Base-by-base conservation (phyloP, 2,888 invertebrate genomes). In the Holacanthella duospinosa region DNA sequence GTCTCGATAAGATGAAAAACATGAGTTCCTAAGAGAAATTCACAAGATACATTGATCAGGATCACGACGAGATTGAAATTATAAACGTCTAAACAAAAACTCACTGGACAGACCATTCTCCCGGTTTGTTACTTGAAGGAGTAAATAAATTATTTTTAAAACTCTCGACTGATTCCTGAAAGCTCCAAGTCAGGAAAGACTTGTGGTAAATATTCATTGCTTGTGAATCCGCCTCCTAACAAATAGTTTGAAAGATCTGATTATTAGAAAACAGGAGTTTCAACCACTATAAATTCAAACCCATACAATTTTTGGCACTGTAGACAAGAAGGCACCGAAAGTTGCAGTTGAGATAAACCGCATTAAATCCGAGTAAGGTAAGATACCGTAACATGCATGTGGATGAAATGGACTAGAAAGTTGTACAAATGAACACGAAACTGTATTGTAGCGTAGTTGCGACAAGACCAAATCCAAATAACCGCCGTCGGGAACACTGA, bases 281-380 rank as follows among this genome's bases (percentile, higher is more conserved):
- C 26, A 55, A 29, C 4, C 26, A 28, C 26, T 12, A 56, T 44
- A 9, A 43, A 44, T 62, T 61, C 21, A 58, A 24, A 2, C 28
- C 2, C 43, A 64, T 72, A 79, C 78, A 64, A 77, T 74, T 68
- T 80, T 76, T 55, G 83, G 82, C 71, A 81, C 79, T 59, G 77
- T 79, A 60, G 83, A 80, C 75, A 87, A 80, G 75, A 84, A 86
- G 63, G 83, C 82, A 63, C 89, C 89, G 74, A 85, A 82, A 3
- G 89, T 89, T 25, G 88, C 86, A 64, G 82, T 81, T 44, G 89
- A 82, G 70, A 89, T 81, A 76, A 88, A 89, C 74, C 84, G 81
- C 78, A 89, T 81, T 61, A 89, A 79, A 75, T 89, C 88, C 56
- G 83, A 81, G 75, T 87, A 87, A 25, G 87, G 83, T 24, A 88